Conservation (phyloP, 2,113 vertebrate species). For the Cryptomyrus ogoouensis region DNA sequence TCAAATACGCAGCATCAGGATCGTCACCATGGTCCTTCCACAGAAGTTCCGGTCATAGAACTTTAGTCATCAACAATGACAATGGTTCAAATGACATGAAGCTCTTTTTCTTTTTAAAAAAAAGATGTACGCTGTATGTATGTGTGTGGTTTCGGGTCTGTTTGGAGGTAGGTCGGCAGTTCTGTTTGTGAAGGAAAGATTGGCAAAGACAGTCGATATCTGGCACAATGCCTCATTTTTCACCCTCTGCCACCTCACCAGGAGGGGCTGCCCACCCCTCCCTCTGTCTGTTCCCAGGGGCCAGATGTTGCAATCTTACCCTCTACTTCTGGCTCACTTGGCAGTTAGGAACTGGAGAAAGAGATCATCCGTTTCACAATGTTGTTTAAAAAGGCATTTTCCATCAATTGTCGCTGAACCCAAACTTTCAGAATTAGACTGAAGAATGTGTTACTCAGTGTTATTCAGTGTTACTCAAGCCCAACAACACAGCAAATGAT, state of each 20-base stretch:
- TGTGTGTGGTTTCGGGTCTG: not conserved
- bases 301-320: conserved; percentile 42
- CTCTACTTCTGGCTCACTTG: conserved; percentile 23
- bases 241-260: not conserved
- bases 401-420: not conserved
- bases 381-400: not conserved
- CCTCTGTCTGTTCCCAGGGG: conserved; percentile 37
- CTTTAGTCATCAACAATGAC: not conserved
- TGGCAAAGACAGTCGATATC: not conserved
- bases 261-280: not conserved
- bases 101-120: not conserved
- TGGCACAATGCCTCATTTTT: not conserved
- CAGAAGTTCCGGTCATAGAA: not conserved
- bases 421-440: not conserved
- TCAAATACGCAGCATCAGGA: not conserved
- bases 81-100: not conserved
- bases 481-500: not conserved
- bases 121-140: not conserved
- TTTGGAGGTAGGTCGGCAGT: not conserved
- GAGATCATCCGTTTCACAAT: not conserved
- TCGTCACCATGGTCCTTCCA: not conserved
- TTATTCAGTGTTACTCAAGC: not conserved
- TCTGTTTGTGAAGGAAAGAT: not conserved
- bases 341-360: not conserved
- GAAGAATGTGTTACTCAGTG: not conserved